These are phyloP conservation scores for Rhodophaea formosa DNA, from an alignment of 2,888 invertebrate species.

Conservation along the genomic window DNA sequence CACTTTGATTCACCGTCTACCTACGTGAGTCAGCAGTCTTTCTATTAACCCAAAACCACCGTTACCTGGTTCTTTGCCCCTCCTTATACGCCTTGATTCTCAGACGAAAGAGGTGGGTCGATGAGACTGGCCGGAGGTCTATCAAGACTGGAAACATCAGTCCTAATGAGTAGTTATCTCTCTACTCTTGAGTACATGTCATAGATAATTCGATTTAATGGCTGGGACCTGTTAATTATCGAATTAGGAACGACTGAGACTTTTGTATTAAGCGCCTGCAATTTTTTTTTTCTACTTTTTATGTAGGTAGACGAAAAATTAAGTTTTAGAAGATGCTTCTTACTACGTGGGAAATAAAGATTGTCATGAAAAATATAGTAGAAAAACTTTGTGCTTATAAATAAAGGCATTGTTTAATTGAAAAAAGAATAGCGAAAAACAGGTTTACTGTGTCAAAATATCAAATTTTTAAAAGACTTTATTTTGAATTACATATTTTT, in stretches of 20 bases:
- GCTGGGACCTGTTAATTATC: slow-evolving; percentile 68
- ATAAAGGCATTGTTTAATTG: too few relatives aligned
- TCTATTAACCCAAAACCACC: slow-evolving; percentile 45
- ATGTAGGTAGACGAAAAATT: not conserved
- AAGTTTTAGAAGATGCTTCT: not conserved
- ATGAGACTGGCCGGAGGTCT: slow-evolving; percentile 30
- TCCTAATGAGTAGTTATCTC: slow-evolving; percentile 73
- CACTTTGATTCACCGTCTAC: slow-evolving; percentile 56
- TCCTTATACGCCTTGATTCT: slow-evolving; percentile 15
- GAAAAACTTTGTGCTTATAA: not conserved
- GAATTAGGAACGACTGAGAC: slow-evolving; percentile 59
- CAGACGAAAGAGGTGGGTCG: not conserved
- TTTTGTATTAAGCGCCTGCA: slow-evolving; percentile 33
- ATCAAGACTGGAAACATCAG: slow-evolving; percentile 43
- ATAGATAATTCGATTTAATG: slow-evolving; percentile 79
- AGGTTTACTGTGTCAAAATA: too few relatives aligned
- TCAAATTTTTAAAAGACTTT: too few relatives aligned
- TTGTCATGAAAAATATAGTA: not conserved
- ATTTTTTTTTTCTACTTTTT: slow-evolving; percentile 30
- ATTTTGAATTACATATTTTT: too few relatives aligned
- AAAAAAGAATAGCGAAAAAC: too few relatives aligned
- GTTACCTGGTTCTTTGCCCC: slow-evolving; percentile 31
- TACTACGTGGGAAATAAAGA: not conserved
- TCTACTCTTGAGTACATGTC: slow-evolving; percentile 71
- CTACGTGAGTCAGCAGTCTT: slow-evolving; percentile 63